phyloP scores from a whole-genome alignment of 2,888 invertebrate species.

The Drosophila kuntzei region DNA sequence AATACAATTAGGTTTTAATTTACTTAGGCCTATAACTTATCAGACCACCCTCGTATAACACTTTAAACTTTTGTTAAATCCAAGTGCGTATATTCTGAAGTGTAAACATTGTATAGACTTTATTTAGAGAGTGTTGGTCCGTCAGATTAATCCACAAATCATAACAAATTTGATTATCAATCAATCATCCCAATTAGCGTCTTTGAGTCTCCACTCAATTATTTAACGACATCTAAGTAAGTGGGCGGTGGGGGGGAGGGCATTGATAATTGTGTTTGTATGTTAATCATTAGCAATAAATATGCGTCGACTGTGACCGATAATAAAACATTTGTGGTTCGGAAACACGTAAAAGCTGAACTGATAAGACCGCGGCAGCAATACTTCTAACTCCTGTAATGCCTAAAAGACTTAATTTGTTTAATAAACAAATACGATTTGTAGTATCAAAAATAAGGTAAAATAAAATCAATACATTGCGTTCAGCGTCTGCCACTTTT shows the following conservation, averaged over 20 bases:
- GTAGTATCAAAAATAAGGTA: background rate
- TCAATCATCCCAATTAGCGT: constrained; percentile 56
- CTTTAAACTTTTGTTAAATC: constrained; percentile 1
- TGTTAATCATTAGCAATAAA: constrained; percentile 40
- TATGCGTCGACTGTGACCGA: no score
- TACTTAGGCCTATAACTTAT: background rate
- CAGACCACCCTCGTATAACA: background rate
- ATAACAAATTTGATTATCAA: constrained; percentile 54
- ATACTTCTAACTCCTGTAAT: constrained; percentile 9
- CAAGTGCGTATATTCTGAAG: constrained; percentile 3
- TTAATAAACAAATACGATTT: constrained; percentile 9
- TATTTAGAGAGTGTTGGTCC: constrained; percentile 6
- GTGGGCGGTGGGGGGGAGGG: background rate
- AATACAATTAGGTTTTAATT: no score
- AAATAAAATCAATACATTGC: constrained; percentile 15
- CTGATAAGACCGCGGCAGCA: constrained; percentile 23
- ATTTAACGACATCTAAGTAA: constrained; percentile 12
- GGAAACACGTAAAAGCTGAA: constrained; percentile 2
- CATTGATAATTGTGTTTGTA: constrained; percentile 10
- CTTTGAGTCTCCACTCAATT: constrained; percentile 25
- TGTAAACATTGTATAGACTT: constrained; percentile 12
- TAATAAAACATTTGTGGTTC: constrained; percentile 30
- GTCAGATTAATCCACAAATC: constrained; percentile 14
- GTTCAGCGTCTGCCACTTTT: background rate
- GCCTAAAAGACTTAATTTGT: constrained; percentile 24